These are phyloP conservation scores for Elaphurus davidianus DNA, from an alignment of 2,113 vertebrate species.

Conservation along the genomic window DNA sequence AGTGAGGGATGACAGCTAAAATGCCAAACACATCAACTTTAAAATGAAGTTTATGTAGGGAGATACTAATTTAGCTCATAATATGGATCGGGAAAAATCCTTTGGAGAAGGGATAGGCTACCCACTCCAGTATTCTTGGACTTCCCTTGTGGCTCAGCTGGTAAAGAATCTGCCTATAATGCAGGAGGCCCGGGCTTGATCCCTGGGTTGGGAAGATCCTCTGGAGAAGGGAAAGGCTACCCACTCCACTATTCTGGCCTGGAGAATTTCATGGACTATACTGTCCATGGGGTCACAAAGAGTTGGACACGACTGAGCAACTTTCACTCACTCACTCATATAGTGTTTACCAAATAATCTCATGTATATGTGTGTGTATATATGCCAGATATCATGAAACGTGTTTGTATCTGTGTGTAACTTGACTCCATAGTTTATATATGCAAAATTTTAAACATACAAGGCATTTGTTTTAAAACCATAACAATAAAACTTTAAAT, in stretches of 20 bases:
- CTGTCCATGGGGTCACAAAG: not conserved
- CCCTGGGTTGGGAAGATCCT: not conserved
- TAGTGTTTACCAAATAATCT: not conserved
- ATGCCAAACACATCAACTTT: not conserved
- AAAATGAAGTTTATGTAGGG: not conserved
- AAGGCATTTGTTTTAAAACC: not conserved
- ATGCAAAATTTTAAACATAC: not conserved
- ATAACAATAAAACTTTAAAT: not conserved
- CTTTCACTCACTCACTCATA: not conserved
- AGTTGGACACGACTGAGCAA: accelerated
- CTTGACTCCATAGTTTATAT: not conserved
- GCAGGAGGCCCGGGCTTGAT: not conserved
- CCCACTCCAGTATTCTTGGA: not conserved
- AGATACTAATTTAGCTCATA: not conserved
- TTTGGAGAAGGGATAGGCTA: not conserved
- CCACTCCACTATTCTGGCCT: not conserved
- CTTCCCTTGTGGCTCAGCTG: not conserved
- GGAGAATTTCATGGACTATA: not conserved
- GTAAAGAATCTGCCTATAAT: not conserved
- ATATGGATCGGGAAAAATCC: not conserved
- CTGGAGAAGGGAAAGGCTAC: not conserved
- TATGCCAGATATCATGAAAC: not conserved
- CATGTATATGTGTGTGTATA: not conserved
- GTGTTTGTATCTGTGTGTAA: not conserved
- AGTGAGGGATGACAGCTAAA: not conserved